Base-by-base conservation (phyloP, 2,797 vertebrate genomes). In the Rhinoraja longicauda region DNA sequence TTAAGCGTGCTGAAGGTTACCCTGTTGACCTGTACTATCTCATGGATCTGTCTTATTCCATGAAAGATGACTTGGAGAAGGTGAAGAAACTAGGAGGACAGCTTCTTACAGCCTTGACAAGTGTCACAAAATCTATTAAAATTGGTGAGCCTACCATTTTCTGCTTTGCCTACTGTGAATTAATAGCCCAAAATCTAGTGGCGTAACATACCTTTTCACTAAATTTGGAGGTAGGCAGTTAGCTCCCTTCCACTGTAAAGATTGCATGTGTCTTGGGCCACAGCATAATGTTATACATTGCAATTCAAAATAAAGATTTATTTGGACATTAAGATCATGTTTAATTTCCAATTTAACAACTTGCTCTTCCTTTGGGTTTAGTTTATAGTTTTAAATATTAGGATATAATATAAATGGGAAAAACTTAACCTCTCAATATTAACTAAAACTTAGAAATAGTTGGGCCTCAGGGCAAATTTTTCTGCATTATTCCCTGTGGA, bases 1-100 rank as follows among this genome's bases (percentile, higher is more conserved):
- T 99, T 94, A 97, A 94, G 94, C 97, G 98, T 15, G 97, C 97
- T 59, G 93, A 96, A 94, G 98, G 98, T 36, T 99, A 99, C 94
- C 98, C 99, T 24, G 97, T 99, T 13, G 99, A 99, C 94, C 96
- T 99, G 39, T 99, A 99, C 95, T 99, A 99, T 94, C 97, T 99
- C 93, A 99, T 99, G 99, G 99, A 99, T 93, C 97, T 99, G 62
- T 99, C 99, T 12, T 97, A 97, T 95, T 99, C 99, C 84, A 99
- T 99, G 99, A 95, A 96, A 2, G 98, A 99, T 19, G 98, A 99
- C 93, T 94, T 99, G 94, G 93, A 94, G 93, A 98, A 98, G 0
- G 97, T 99, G 90, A 98, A 99, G 96, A 95, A 93, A 17, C 96
- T 99, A 78, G 99, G 98, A 39, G 93, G 95, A 0, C 59, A 96